Conservation (phyloP, 2,113 vertebrate species). For the Litocranius walleri region DNA sequence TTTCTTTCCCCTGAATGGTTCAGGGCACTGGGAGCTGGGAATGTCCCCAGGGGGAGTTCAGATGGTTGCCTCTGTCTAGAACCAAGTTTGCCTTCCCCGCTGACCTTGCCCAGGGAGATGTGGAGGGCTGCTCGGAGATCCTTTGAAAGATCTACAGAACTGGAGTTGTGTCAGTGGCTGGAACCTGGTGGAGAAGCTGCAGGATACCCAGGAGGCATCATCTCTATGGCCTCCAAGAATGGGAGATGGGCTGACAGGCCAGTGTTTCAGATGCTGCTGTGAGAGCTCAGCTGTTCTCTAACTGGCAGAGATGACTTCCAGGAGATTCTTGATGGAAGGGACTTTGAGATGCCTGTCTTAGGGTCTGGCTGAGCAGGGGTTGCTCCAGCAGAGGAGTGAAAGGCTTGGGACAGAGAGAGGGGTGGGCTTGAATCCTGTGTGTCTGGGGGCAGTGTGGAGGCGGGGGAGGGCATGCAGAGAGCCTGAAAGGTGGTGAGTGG, state of each 20-base stretch:
- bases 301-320: constrained; percentile 21
- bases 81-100: not conserved
- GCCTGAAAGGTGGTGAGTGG: not conserved
- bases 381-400: not conserved
- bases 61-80: not conserved
- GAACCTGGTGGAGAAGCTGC: not conserved
- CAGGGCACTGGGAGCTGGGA: not conserved
- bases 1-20: not conserved
- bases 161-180: not conserved
- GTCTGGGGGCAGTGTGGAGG: not conserved
- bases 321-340: not conserved
- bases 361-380: not conserved
- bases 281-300: not conserved
- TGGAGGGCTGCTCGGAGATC: not conserved
- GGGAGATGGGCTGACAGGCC: not conserved
- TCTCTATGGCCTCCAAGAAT: not conserved
- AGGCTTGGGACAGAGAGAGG: not conserved
- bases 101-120: constrained; percentile 30
- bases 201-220: not conserved
- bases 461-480: not conserved
- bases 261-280: not conserved
- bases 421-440: not conserved
- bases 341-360: not conserved
- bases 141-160: constrained; percentile 12
- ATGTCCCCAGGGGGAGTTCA: not conserved